Conservation (phyloP, 2,113 vertebrate genomes). For the Leptodactylus fuscus region DNA sequence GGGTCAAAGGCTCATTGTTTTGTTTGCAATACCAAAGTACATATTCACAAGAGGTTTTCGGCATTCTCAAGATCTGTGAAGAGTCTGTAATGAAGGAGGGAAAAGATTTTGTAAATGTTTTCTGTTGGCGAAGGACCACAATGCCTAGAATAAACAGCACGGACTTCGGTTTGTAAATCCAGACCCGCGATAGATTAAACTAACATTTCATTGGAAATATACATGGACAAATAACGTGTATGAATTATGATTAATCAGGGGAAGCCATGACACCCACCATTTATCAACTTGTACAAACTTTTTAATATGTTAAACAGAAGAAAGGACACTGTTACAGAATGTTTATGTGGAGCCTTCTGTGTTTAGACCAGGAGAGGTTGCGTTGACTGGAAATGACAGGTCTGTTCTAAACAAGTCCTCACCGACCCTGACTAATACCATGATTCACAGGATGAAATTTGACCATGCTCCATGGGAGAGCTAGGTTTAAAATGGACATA, state of each 20-base stretch:
- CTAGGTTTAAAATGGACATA: background rate
- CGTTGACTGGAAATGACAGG: constrained; percentile 20
- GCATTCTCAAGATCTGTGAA: background rate
- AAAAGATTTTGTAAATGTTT: background rate
- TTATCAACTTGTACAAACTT: constrained; percentile 46
- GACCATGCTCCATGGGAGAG: background rate
- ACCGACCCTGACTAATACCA: background rate
- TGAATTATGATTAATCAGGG: background rate
- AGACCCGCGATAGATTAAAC: background rate
- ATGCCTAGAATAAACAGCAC: background rate
- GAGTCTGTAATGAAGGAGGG: background rate
- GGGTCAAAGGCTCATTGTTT: constrained; percentile 27
- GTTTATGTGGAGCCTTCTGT: constrained; percentile 26
- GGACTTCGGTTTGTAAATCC: background rate
- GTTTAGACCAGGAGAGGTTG: constrained; percentile 36
- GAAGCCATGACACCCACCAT: background rate
- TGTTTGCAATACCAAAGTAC: constrained; percentile 15
- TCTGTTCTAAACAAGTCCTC: constrained; percentile 32
- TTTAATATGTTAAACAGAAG: constrained; percentile 51
- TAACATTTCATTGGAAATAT: constrained; percentile 37
- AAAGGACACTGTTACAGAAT: background rate
- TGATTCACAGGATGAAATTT: background rate
- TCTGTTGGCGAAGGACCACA: background rate
- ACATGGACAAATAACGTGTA: constrained; percentile 36
- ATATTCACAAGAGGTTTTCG: background rate